phyloP scores from a whole-genome alignment of 2,888 invertebrate genomes.

The Leucoptera coffeella region DNA sequence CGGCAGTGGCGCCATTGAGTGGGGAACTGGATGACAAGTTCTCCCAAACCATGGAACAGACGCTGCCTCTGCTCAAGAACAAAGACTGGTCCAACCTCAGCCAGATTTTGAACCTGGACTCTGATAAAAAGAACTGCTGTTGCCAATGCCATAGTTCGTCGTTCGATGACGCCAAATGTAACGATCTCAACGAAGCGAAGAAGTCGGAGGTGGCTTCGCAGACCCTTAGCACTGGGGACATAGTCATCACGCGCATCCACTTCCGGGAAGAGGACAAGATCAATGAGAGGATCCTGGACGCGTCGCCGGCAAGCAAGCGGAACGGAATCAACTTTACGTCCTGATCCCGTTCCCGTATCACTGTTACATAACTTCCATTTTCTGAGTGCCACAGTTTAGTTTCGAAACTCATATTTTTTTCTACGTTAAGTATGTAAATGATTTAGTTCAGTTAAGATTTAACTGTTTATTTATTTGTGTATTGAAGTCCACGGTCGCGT shows the following conservation, averaged over 20 bases:
- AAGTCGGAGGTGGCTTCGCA: constrained; percentile 63
- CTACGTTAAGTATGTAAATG: no score
- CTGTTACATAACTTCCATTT: constrained; percentile 18
- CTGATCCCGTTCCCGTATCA: constrained; percentile 27
- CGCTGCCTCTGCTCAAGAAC: constrained; percentile 44
- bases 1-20: constrained; percentile 69
- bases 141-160: constrained; percentile 48
- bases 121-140: constrained; percentile 41
- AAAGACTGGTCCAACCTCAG: constrained; percentile 49
- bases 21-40: constrained; percentile 50
- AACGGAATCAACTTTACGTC: constrained; percentile 36
- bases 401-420: constrained; percentile 23
- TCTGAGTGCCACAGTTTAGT: constrained; percentile 38
- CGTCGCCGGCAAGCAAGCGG: constrained; percentile 34
- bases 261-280: constrained; percentile 45
- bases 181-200: constrained; percentile 38
- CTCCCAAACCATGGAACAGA: constrained; percentile 48
- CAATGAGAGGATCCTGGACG: constrained; percentile 39
- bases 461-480: neutral
- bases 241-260: constrained; percentile 81
- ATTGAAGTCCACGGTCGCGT: constrained; percentile 4
- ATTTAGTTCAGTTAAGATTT: constrained; percentile 23
- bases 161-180: constrained; percentile 29
- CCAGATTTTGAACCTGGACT: constrained; percentile 39
- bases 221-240: constrained; percentile 86